These are phyloP conservation scores for Corbicula japonica DNA, from an alignment of 2,888 invertebrate species.

Conservation along the genomic window DNA sequence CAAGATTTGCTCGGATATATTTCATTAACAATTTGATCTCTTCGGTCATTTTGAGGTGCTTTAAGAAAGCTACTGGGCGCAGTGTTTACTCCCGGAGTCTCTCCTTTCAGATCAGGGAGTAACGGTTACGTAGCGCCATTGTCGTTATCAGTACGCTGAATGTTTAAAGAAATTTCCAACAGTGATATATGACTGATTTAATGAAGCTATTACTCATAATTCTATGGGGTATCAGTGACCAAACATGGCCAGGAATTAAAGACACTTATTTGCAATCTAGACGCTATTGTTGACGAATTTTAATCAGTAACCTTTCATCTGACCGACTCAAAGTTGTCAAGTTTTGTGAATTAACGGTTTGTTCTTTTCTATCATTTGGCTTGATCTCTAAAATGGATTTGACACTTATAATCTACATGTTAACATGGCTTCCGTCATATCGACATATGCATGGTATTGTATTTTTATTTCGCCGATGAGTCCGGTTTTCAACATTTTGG, in stretches of 20 bases:
- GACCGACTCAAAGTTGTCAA: no score
- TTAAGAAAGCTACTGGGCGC: conserved; percentile 3
- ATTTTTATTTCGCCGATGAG: no score
- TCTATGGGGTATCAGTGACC: conserved; percentile 32
- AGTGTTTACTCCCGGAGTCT: conserved; percentile 16
- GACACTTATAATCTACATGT: no score
- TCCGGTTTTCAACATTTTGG: no score
- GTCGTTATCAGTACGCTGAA: conserved; percentile 3
- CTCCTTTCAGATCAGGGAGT: conserved; percentile 10
- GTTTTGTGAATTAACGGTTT: no score
- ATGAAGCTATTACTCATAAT: conserved; percentile 35
- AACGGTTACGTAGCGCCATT: conserved; percentile 5
- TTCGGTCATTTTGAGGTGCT: background rate
- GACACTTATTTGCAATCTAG: conserved; percentile 20
- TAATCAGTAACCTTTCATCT: conserved; percentile 34
- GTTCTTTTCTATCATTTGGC: no score
- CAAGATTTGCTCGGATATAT: conserved; percentile 30
- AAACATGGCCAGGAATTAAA: conserved; percentile 28
- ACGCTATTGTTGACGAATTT: conserved; percentile 26
- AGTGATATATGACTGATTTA: conserved; percentile 41
- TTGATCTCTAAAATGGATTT: no score
- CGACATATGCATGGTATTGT: no score
- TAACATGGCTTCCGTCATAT: no score
- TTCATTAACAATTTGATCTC: conserved; percentile 31
- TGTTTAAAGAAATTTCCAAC: conserved; percentile 32